A percentile compares a stretch with the other conserved stretches of the same genome.
These are phyloP conservation scores for Lutjanus campechanus DNA, from an alignment of 2,797 vertebrate genomes.

Conservation along the genomic window DNA sequence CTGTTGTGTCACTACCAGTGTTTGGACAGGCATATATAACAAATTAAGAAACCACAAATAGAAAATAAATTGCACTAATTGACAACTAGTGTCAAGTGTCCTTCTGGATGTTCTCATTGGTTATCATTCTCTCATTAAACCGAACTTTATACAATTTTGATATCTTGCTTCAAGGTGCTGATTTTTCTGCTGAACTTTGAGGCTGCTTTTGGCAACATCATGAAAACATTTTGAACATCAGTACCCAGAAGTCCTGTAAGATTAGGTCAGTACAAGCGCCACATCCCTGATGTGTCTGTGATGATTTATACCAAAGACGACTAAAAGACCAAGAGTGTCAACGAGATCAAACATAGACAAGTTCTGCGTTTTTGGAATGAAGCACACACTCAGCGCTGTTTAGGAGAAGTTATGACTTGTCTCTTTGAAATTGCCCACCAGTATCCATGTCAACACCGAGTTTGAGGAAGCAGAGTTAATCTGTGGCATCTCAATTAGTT, in stretches of 20 bases:
- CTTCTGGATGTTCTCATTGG: neutral
- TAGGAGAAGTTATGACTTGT: neutral
- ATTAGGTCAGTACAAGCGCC: neutral
- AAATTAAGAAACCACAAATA: neutral
- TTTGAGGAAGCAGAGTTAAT: conserved; percentile 11
- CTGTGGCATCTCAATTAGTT: conserved; percentile 10
- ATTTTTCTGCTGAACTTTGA: conserved; percentile 1
- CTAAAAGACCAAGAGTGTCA: neutral
- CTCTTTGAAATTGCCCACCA: neutral
- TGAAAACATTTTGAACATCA: conserved; percentile 12
- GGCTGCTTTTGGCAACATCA: conserved; percentile 7
- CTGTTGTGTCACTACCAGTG: conserved; percentile 8
- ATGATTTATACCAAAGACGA: neutral
- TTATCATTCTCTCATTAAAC: neutral
- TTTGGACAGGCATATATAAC: neutral
- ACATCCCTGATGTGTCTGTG: neutral
- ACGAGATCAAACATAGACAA: neutral
- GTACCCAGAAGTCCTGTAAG: neutral
- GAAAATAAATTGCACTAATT: neutral
- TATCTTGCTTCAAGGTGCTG: neutral
- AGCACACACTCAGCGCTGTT: neutral
- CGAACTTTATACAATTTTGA: too few relatives aligned
- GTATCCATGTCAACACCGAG: neutral
- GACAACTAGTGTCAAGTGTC: neutral
- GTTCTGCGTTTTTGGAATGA: neutral